Percentiles rank a stretch among this genome's conserved stretches.
Conservation (phyloP, 2,888 invertebrate genomes). For the Platypus cylindrus region DNA sequence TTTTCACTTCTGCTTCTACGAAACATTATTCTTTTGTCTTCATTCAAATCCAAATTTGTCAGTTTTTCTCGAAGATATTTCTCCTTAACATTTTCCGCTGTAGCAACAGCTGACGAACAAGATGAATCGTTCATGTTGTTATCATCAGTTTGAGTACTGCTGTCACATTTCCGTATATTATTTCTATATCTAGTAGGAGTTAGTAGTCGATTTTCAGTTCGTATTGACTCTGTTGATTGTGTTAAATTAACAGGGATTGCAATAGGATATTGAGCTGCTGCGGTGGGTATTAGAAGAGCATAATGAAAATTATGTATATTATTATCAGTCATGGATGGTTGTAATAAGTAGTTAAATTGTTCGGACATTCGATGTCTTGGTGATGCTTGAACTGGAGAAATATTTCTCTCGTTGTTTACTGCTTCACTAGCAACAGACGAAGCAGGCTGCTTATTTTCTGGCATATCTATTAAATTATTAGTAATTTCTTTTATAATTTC, state of each 20-base stretch:
- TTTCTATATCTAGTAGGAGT: slow-evolving; percentile 44
- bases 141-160: slow-evolving; percentile 54
- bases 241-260: slow-evolving; percentile 25
- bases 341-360: slow-evolving; percentile 33
- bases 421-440: slow-evolving; percentile 3
- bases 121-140: slow-evolving; percentile 14
- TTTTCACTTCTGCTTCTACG: slow-evolving; percentile 43
- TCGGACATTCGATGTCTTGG: slow-evolving; percentile 20
- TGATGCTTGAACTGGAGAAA: slow-evolving; percentile 12
- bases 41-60: slow-evolving; percentile 39
- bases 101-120: slow-evolving; percentile 15
- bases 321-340: slow-evolving; percentile 29
- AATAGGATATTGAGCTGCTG: slow-evolving; percentile 24
- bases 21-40: slow-evolving; percentile 42
- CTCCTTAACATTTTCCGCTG: slow-evolving; percentile 22
- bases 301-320: slow-evolving; percentile 41
- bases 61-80: slow-evolving; percentile 28
- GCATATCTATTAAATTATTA: slow-evolving; percentile 16
- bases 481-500: slow-evolving; percentile 19
- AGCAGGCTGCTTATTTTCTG: not conserved
- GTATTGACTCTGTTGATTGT: slow-evolving; percentile 8
- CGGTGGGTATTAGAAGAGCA: slow-evolving; percentile 43
- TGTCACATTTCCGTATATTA: slow-evolving; percentile 44
- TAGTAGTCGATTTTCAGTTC: slow-evolving; percentile 40
- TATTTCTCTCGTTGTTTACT: slow-evolving; percentile 9